Evolutionary conservation across 1,140 invertebrate genomes (phyloP), one percentile per base, ranked within the genome.

Genomic region (Dysdera silvatica): DNA sequence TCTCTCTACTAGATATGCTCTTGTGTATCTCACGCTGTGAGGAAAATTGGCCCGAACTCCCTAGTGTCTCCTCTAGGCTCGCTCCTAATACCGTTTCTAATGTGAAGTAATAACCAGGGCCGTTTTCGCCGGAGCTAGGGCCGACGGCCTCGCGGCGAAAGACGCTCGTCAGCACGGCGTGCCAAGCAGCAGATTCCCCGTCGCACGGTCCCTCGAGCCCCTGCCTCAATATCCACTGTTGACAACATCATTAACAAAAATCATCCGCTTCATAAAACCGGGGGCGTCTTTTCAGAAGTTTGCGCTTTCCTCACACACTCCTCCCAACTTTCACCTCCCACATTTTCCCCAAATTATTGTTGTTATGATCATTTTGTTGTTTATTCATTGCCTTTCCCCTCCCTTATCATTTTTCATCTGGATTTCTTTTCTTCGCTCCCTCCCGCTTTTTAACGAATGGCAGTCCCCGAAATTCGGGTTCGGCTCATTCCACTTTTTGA

Each of bases 191-290:
- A 35, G 53, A 26, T 10, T 31, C 32, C 26, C 32, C 29, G 35
- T 24, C 28, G 20, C 16, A 33, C 23, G 49, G 10, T 59, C 56
- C 59, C 59, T 41, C 14, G 59, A 35, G 59, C 41, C 59, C 41
- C 37, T 7, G 59, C 51, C 41, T 53, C 59, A 52, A 61, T 61
- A 61, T 37, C 53, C 28, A 31, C 40, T 47, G 61, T 49, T 63
- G 61, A 63, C 61, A 63, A 53, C 52, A 52, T 63, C 61, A 63
- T 63, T 63, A 63, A 63, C 61, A 63, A 63, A 56, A 63, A 63
- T 63, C 61, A 63, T 47, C 56, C 52, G 52, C 48, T 52, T 63
- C 51, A 63, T 63, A 63, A 63, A n/a, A 63, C 52, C 53, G 51
- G 35, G 49, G 61, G 41, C 40, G 48, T 37, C 61, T n/a, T n/a